phyloP scores from a whole-genome alignment of 2,797 vertebrate species.

The Oreochromis mossambicus region DNA sequence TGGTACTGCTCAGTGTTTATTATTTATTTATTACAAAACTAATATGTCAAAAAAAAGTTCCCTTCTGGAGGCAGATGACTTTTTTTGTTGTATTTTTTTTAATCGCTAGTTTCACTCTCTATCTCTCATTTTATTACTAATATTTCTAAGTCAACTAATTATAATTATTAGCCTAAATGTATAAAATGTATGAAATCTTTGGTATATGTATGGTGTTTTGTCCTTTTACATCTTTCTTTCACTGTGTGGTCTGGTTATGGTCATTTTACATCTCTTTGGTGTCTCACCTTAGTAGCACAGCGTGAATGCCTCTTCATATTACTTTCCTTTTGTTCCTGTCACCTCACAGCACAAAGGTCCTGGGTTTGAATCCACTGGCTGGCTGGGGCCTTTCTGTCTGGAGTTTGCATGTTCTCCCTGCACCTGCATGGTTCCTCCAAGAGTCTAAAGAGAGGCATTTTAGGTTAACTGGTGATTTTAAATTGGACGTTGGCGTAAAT shows the following conservation, averaged over 20 bases:
- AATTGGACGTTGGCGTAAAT: not conserved
- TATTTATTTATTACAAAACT: not conserved
- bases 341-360: not conserved
- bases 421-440: not conserved
- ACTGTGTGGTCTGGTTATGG: not conserved
- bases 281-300: not conserved
- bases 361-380: not conserved
- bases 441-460: not conserved
- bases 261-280: not conserved
- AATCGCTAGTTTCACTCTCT: not conserved
- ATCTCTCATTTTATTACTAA: not conserved
- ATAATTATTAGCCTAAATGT: not conserved
- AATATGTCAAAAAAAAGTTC: not conserved
- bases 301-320: not conserved
- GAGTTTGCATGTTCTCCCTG: not conserved
- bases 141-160: not conserved
- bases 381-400: not conserved
- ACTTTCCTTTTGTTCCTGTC: not conserved
- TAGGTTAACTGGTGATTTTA: not conserved
- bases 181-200: not conserved
- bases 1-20: not conserved
- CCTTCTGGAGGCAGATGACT: not conserved
- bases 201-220: not conserved
- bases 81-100: not conserved
- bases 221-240: not conserved